These are phyloP conservation scores for Sycophila sp. DNA, from an alignment of 1,140 invertebrate genomes.

Conservation along the genomic window DNA sequence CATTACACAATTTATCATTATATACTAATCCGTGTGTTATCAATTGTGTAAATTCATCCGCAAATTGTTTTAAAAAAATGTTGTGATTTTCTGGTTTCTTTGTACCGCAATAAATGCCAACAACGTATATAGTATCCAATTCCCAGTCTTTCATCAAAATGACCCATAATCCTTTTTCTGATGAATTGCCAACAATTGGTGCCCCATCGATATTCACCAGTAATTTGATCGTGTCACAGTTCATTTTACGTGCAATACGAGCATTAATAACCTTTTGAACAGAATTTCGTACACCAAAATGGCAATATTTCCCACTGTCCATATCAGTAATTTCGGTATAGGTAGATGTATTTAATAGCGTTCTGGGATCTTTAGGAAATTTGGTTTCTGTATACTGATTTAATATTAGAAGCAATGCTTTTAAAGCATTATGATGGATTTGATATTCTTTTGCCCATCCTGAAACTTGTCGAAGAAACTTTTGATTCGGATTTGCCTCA, in stretches of 20 bases:
- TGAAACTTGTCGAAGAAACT: not conserved
- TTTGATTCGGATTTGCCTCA: not conserved
- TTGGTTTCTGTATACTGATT: not conserved
- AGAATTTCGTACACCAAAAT: constrained; percentile 30
- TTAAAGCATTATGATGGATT: constrained; percentile 2
- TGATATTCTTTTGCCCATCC: not conserved
- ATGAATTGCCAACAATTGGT: constrained; percentile 32
- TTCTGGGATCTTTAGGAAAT: constrained; percentile 27
- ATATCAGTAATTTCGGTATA: constrained; percentile 7
- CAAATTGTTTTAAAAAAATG: constrained; percentile 41
- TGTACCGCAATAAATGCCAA: constrained; percentile 42
- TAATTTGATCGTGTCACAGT: constrained; percentile 12
- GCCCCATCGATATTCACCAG: constrained; percentile 45
- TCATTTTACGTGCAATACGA: not conserved
- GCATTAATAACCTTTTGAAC: constrained; percentile 19
- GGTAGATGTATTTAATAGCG: constrained; percentile 33
- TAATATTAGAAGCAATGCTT: not conserved
- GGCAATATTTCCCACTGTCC: constrained; percentile 38
- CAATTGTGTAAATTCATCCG: constrained; percentile 27
- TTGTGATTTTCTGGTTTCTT: constrained; percentile 38
- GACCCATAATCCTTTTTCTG: constrained; percentile 39
- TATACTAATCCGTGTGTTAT: constrained; percentile 16
- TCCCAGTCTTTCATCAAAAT: constrained; percentile 33
- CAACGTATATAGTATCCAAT: constrained; percentile 36
- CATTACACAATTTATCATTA: constrained; percentile 10